phyloP scores from a whole-genome alignment of 30 jellyfish, hydroid and myxozoan species.

The Clytia hemisphaerica region DNA sequence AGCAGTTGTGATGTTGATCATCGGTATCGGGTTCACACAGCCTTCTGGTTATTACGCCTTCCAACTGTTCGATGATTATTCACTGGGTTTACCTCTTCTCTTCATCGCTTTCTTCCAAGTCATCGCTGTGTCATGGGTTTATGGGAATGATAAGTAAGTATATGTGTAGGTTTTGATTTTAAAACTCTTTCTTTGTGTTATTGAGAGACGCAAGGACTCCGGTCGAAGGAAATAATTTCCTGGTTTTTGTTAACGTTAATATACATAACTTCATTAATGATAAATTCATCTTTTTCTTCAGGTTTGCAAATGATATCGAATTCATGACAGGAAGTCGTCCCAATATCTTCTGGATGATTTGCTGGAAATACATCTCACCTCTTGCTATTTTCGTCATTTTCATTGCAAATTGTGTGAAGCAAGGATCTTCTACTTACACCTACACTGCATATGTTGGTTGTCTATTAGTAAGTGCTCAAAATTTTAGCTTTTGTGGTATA shows the following conservation, averaged over 20 bases:
- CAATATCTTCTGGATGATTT: slow-evolving; percentile 66
- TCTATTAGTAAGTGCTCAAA: slow-evolving; percentile 4
- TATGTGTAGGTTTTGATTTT: no score
- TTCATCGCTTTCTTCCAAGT: slow-evolving; percentile 58
- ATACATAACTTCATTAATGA: no score
- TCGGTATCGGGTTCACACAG: slow-evolving; percentile 53
- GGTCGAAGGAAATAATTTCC: no score
- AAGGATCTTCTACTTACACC: slow-evolving; percentile 39
- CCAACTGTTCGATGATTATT: slow-evolving; percentile 68
- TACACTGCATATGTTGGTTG: slow-evolving; percentile 94
- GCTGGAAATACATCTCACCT: slow-evolving; percentile 96
- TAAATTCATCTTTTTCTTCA: no score
- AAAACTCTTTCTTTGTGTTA: no score
- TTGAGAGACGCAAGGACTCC: no score
- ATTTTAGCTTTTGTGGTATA: neutral
- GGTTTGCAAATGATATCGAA: slow-evolving; percentile 94
- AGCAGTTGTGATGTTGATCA: slow-evolving; percentile 53
- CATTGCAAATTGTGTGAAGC: slow-evolving; percentile 67
- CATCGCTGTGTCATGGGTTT: slow-evolving; percentile 69
- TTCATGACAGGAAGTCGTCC: slow-evolving; percentile 98
- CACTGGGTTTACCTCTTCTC: slow-evolving; percentile 54
- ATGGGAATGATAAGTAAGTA: slow-evolving; percentile 64
- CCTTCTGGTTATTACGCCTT: slow-evolving; percentile 56
- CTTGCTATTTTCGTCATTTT: slow-evolving; percentile 68
- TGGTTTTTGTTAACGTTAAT: no score